phyloP scores from a whole-genome alignment of 2,113 vertebrate species.

The Furnarius figulus region DNA sequence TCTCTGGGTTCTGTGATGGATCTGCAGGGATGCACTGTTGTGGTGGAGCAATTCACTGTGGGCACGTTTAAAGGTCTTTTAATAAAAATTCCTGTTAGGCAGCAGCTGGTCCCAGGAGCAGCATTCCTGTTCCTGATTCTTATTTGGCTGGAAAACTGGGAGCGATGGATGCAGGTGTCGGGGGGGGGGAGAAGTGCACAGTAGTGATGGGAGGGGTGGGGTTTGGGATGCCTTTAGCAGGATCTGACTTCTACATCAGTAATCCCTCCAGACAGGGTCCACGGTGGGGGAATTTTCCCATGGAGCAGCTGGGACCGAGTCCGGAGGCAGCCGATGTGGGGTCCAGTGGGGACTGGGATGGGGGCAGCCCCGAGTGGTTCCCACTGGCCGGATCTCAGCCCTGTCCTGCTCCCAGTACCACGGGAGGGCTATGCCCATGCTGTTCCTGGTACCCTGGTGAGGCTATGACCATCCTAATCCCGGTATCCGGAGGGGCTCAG shows the following conservation, averaged over 20 bases:
- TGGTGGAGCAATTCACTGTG: rapidly evolving
- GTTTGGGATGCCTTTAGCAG: background rate
- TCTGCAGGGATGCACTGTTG: rapidly evolving
- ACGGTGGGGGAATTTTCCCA: background rate
- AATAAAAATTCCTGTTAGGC: background rate
- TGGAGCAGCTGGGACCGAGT: background rate
- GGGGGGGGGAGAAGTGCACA: too few species aligned
- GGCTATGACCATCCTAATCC: background rate
- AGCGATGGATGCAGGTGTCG: background rate
- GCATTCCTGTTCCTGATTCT: rapidly evolving
- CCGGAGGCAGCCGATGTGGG: rapidly evolving
- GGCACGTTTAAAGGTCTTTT: background rate
- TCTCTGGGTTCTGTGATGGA: background rate
- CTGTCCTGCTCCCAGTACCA: background rate
- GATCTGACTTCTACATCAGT: rapidly evolving
- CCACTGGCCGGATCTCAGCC: background rate
- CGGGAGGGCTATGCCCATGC: background rate
- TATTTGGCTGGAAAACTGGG: background rate
- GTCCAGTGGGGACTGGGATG: rapidly evolving
- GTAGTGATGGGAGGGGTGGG: background rate
- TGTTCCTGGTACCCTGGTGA: background rate
- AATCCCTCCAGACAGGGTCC: rapidly evolving
- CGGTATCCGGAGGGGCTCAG: background rate
- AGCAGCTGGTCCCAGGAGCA: rapidly evolving
- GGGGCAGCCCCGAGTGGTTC: background rate